Evolutionary conservation across 2,797 vertebrate species (phyloP).

Genomic region (Sebastes hubbsi): DNA sequence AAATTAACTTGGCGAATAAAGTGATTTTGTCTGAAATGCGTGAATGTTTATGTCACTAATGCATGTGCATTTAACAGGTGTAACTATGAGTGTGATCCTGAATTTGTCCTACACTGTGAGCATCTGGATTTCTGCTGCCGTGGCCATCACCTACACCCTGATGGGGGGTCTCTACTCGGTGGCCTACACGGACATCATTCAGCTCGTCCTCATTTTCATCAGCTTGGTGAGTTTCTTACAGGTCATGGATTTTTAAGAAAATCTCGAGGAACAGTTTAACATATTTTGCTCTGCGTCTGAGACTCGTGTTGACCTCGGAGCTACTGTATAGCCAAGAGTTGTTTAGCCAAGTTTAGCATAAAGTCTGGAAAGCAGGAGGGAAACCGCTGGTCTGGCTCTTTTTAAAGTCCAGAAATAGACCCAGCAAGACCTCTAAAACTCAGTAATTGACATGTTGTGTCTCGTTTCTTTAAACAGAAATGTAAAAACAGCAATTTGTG

Average conservation of each 20-base stretch:
- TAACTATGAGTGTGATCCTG: slow-evolving; percentile 82
- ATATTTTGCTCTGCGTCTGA: background rate
- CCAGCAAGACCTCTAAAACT: background rate
- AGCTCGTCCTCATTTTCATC: slow-evolving; percentile 81
- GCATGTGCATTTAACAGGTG: slow-evolving; percentile 26
- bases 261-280: background rate
- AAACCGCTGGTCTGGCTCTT: background rate
- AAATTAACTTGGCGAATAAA: too few species aligned
- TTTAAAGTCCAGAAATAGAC: background rate
- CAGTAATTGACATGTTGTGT: background rate
- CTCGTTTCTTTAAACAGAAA: background rate
- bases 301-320: background rate
- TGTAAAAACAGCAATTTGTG: background rate
- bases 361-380: background rate
- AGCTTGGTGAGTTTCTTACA: slow-evolving; percentile 74
- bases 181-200: slow-evolving; percentile 76
- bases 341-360: background rate
- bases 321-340: background rate
- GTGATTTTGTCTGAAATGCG: background rate
- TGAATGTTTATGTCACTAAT: too few species aligned
- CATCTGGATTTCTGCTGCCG: slow-evolving; percentile 78
- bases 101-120: slow-evolving; percentile 74
- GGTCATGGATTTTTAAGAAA: background rate
- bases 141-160: slow-evolving; percentile 81
- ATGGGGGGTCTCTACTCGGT: slow-evolving; percentile 83